Percentiles rank a stretch among this genome's conserved stretches.
These are phyloP conservation scores for Macrobrachium rosenbergii DNA, from an alignment of 1,140 invertebrate genomes.

Conservation along the genomic window DNA sequence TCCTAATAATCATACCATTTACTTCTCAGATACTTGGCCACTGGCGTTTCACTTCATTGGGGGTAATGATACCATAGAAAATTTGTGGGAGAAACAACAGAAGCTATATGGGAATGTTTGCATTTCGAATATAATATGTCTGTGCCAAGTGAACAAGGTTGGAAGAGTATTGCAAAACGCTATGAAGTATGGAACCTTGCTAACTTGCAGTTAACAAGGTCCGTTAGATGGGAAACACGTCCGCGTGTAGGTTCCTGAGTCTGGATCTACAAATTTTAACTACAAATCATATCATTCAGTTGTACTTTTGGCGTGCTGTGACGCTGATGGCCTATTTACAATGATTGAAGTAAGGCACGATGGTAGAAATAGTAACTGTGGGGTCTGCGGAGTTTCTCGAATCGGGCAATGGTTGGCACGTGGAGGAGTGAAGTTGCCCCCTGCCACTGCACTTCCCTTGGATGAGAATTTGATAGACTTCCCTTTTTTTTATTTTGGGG, in stretches of 20 bases:
- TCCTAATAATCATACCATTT: neutral
- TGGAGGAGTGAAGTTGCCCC: conserved; percentile 7
- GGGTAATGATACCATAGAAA: conserved; percentile 10
- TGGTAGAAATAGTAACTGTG: conserved; percentile 27
- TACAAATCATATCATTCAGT: conserved; percentile 23
- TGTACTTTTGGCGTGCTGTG: conserved; percentile 6
- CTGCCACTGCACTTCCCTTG: conserved; percentile 1
- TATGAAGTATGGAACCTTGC: conserved; percentile 16
- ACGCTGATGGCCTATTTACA: conserved; percentile 24
- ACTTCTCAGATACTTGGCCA: conserved; percentile 9
- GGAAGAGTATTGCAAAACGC: conserved; percentile 19
- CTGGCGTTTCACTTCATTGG: conserved; percentile 11
- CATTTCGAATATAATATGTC: conserved; percentile 1
- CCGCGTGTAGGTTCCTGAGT: conserved; percentile 8
- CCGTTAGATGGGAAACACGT: conserved; percentile 5
- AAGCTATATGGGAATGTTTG: conserved; percentile 8
- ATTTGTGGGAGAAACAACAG: no score
- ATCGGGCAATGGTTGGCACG: conserved; percentile 17
- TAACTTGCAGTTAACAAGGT: conserved; percentile 3
- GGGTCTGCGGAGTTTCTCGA: neutral
- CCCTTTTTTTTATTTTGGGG: conserved; percentile 29
- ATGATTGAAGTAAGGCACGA: conserved; percentile 18
- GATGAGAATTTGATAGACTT: conserved; percentile 3
- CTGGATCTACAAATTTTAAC: conserved; percentile 10
- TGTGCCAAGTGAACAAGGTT: conserved; percentile 15